Percentiles rank a stretch among this genome's conserved stretches.
Evolutionary conservation across 2,888 invertebrate genomes (phyloP).

Genomic region (Pachymerium ferrugineum): DNA sequence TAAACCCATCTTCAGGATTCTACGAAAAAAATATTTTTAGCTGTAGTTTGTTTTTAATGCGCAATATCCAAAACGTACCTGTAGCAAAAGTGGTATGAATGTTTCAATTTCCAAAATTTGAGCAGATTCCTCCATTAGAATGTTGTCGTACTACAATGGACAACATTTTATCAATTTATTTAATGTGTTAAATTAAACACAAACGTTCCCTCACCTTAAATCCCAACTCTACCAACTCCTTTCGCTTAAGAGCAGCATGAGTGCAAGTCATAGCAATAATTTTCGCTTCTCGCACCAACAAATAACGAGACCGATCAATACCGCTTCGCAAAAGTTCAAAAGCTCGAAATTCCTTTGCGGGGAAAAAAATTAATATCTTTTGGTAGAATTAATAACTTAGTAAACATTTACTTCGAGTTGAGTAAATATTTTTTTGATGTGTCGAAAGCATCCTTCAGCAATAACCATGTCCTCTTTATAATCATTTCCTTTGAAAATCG

Average conservation of each 20-base stretch:
- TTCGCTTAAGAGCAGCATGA: conserved; percentile 93
- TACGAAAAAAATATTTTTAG: conserved; percentile 38
- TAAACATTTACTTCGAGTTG: conserved; percentile 66
- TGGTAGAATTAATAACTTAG: neutral
- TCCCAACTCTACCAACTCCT: conserved; percentile 89
- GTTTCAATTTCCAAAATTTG: conserved; percentile 99
- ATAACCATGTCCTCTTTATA: conserved; percentile 79
- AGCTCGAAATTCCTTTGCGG: conserved; percentile 88
- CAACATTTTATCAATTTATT: neutral
- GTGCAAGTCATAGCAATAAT: conserved; percentile 99
- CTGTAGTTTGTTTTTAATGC: neutral
- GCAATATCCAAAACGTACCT: conserved; percentile 49
- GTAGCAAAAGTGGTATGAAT: conserved; percentile 95
- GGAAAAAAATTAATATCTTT: conserved; percentile 23
- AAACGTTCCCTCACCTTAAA: conserved; percentile 48
- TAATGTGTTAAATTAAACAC: neutral
- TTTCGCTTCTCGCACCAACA: conserved; percentile 96
- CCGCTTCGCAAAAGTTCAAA: conserved; percentile 95
- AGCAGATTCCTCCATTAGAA: conserved; percentile 98
- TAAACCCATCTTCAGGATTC: conserved; percentile 93
- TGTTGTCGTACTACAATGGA: conserved; percentile 85
- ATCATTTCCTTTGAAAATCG: conserved; percentile 72
- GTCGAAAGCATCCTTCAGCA: conserved; percentile 86
- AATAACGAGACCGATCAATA: conserved; percentile 88
- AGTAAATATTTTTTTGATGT: conserved; percentile 90